Evolutionary conservation across 2,113 vertebrate genomes (phyloP), one percentile per base, ranked within the genome.

Genomic region (Mellivora capensis): DNA sequence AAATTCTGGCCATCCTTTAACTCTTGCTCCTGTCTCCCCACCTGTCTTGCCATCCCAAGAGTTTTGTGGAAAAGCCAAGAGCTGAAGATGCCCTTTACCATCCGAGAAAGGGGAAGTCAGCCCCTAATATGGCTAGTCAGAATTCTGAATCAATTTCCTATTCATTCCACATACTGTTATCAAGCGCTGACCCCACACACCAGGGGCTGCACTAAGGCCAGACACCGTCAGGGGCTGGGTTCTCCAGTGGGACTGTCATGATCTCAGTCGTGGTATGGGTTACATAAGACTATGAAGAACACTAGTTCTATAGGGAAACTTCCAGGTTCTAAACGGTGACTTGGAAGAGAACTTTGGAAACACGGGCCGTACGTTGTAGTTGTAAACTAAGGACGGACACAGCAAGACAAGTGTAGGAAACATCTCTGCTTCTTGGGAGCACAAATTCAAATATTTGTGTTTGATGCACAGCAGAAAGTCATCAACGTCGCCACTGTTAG

Each of bases 351-450:
- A n/a, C 49, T 62, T 57, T 49, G 49, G 61, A 64, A 89, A 62
- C 14, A 74, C 0, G 21, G 44, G 54, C 52, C 21, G 23, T 44
- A 20, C 0, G 15, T 7, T 1, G 25, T 25, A 31, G 67, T 18
- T 61, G 20, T 85, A 77, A 80, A 72, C 47, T 69, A 76, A 47
- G 13, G 57, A 54, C 31, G 34, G 61, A 39, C 29, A 39, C 4
- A 64, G 37, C 7, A 72, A 81, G 21, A 34, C 34, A 62, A 31
- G 47, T 4, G 4, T 7, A 76, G n/a, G 21, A 27, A 20, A 4
- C 31, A 72, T 59, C 37, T 89, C 14, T 82, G 7, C 52, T 71
- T 76, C 47, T 79, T 42, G 6, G 27, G 17, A 87, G 10, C 52
- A 6, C 11, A 7, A 4, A 12, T 18, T 49, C 52, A 72, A 77